Percentiles rank a stretch among this genome's conserved stretches.
phyloP scores from a whole-genome alignment of 2,797 vertebrate genomes.

The Chiroxiphia lanceolata region DNA sequence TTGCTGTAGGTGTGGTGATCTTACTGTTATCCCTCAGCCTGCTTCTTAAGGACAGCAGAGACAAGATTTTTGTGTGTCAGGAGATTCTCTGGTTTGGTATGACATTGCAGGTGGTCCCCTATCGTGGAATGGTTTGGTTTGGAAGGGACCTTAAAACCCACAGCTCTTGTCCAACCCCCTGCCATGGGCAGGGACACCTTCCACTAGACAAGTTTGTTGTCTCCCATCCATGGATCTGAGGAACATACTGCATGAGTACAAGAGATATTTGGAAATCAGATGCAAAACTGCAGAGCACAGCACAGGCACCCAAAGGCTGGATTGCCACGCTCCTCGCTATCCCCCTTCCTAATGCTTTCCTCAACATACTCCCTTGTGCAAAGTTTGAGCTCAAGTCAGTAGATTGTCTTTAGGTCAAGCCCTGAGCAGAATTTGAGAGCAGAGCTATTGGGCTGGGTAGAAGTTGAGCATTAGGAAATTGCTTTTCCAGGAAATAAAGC shows the following conservation, averaged over 20 bases:
- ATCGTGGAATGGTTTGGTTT: no score
- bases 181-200: neutral
- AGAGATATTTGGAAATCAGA: neutral
- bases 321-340: neutral
- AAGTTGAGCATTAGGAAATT: neutral
- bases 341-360: neutral
- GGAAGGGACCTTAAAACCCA: neutral
- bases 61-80: neutral
- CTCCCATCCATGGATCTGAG: neutral
- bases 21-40: neutral
- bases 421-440: neutral
- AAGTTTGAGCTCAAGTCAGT: neutral
- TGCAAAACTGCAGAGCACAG: neutral
- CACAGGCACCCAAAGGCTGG: neutral
- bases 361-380: neutral
- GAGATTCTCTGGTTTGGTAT: neutral
- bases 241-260: neutral
- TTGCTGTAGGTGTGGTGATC: neutral
- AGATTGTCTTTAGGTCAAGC: neutral
- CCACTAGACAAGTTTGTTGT: rapidly evolving
- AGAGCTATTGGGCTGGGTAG: neutral
- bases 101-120: neutral
- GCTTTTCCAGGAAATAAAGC: neutral
- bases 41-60: neutral
- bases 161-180: neutral